Conservation (phyloP, 2,888 invertebrate genomes). For the Nysson spinosus region DNA sequence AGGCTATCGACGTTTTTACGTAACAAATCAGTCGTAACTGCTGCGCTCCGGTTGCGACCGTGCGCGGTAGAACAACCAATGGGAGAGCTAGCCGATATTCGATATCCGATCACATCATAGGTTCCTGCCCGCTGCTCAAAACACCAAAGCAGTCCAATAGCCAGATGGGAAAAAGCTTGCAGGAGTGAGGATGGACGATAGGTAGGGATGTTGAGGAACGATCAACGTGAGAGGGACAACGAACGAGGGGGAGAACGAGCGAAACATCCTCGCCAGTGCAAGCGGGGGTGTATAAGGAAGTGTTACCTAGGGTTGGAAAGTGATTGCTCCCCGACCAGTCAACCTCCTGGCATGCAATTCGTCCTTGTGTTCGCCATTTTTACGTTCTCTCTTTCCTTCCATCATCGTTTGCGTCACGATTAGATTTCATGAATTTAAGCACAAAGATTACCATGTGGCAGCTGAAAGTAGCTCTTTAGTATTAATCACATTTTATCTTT, state of each 20-base stretch:
- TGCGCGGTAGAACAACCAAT: conserved; percentile 75
- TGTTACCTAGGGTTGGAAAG: conserved; percentile 45
- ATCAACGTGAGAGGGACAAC: conserved; percentile 51
- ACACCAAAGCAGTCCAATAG: conserved; percentile 74
- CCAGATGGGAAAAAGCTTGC: conserved; percentile 74
- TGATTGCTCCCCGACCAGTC: conserved; percentile 52
- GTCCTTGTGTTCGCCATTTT: conserved; percentile 65
- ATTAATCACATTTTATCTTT: not conserved
- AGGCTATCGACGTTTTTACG: conserved; percentile 78
- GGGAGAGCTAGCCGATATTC: conserved; percentile 76
- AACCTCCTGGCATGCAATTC: conserved; percentile 61
- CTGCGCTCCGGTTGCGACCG: conserved; percentile 71
- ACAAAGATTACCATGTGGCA: not conserved
- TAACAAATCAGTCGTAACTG: conserved; percentile 78
- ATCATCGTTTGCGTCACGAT: conserved; percentile 16
- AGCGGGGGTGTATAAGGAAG: conserved; percentile 51
- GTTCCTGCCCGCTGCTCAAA: conserved; percentile 69
- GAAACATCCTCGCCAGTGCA: conserved; percentile 53
- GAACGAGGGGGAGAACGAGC: conserved; percentile 46
- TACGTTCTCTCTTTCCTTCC: conserved; percentile 43
- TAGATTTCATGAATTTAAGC: conserved; percentile 12
- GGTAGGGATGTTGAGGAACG: conserved; percentile 50
- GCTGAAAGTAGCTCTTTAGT: not conserved
- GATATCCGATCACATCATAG: conserved; percentile 77
- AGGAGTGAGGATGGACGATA: conserved; percentile 48